phyloP scores from a whole-genome alignment of 2,797 vertebrate genomes.

The Triplophysa yarkandensis region DNA sequence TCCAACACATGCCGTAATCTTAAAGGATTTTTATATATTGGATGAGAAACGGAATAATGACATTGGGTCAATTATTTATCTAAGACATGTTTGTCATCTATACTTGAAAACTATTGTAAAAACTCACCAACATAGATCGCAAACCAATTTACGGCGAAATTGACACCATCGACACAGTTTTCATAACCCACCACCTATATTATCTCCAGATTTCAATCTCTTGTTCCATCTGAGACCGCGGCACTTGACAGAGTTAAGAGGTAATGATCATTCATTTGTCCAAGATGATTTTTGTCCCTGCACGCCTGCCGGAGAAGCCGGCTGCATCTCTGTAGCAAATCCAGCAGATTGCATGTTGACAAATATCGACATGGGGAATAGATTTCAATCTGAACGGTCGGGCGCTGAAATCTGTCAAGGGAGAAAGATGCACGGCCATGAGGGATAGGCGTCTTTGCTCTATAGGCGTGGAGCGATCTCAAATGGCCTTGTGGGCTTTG shows the following conservation, averaged over 20 bases:
- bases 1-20: slow-evolving; percentile 1
- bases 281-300: slow-evolving; percentile 1
- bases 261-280: slow-evolving; percentile 49
- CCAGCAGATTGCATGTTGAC: slow-evolving; percentile 13
- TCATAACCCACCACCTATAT: slow-evolving; percentile 25
- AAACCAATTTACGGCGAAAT: slow-evolving; percentile 22
- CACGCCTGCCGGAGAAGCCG: slow-evolving; percentile 1
- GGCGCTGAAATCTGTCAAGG: slow-evolving; percentile 40
- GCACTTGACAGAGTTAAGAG: slow-evolving; percentile 33
- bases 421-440: slow-evolving; percentile 25
- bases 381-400: slow-evolving; percentile 52
- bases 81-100: neutral
- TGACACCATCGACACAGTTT: slow-evolving; percentile 20
- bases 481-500: slow-evolving; percentile 26
- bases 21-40: neutral
- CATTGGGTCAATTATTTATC: slow-evolving; percentile 26
- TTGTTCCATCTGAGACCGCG: slow-evolving; percentile 14
- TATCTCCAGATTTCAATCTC: slow-evolving; percentile 40
- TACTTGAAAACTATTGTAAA: neutral
- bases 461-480: slow-evolving; percentile 21
- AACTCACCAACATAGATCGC: neutral
- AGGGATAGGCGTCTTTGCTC: slow-evolving; percentile 34
- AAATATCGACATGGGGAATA: slow-evolving; percentile 36
- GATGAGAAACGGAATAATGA: neutral
- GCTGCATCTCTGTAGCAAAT: slow-evolving; percentile 23